A percentile compares a stretch with the other conserved stretches of the same genome.
These are phyloP conservation scores for Campylomormyrus tamandua DNA, from an alignment of 2,113 vertebrate species.

Conservation along the genomic window DNA sequence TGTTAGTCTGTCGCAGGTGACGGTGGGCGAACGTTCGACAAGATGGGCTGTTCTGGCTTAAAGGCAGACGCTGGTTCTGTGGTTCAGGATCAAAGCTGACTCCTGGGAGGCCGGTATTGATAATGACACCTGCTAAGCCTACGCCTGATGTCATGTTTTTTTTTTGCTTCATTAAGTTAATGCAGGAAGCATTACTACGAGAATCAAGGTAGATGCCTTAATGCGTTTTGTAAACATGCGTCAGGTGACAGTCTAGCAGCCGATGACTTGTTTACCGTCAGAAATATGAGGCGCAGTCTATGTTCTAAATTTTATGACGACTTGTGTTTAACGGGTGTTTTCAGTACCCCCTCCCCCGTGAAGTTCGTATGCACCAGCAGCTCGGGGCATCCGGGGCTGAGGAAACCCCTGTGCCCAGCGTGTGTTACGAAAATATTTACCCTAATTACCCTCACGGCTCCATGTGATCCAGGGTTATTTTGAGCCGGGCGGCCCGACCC, in stretches of 20 bases:
- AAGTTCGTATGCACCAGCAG: background rate
- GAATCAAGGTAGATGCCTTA: background rate
- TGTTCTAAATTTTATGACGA: background rate
- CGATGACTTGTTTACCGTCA: background rate
- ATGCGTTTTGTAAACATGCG: background rate
- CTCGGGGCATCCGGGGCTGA: slow-evolving; percentile 25
- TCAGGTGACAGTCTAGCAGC: background rate
- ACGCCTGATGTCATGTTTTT: background rate
- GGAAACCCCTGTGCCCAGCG: slow-evolving; percentile 32
- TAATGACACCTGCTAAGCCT: background rate
- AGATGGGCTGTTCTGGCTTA: background rate
- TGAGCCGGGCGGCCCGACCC: slow-evolving; percentile 29
- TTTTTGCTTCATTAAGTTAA: background rate
- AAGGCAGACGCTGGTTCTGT: background rate
- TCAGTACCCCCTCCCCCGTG: background rate
- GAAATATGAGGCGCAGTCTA: background rate
- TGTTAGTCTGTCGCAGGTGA: background rate
- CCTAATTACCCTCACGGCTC: slow-evolving; percentile 25
- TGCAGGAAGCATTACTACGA: background rate
- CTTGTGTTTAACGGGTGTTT: background rate
- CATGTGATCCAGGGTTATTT: slow-evolving; percentile 45
- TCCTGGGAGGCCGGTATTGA: background rate
- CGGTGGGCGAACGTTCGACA: background rate
- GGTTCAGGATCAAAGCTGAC: background rate
- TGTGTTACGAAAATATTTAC: slow-evolving; percentile 40